Percentiles rank a stretch among this genome's conserved stretches.
Evolutionary conservation across 2,113 vertebrate species (phyloP).

Genomic region (Lepidiolamprologus cunningtoni): DNA sequence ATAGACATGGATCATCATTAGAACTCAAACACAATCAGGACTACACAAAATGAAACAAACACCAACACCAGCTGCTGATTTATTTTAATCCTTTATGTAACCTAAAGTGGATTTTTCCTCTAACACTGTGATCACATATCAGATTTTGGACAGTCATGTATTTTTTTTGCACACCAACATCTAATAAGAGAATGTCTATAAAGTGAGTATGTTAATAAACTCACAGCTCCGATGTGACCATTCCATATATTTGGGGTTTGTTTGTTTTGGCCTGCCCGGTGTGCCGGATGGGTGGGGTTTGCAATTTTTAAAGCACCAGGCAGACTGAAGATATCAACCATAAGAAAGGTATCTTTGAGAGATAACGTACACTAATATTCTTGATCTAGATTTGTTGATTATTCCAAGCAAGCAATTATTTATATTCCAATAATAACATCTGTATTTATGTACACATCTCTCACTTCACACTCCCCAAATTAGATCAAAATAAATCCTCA

Average conservation of each 20-base stretch:
- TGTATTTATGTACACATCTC: conserved; percentile 55
- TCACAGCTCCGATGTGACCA: background rate
- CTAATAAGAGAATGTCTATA: background rate
- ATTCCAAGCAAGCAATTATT: conserved; percentile 48
- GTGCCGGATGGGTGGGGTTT: background rate
- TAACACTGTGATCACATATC: background rate
- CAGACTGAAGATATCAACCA: background rate
- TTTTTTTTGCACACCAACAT: background rate
- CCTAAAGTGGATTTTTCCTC: conserved; percentile 2
- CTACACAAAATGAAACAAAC: background rate
- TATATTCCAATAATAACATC: conserved; percentile 55
- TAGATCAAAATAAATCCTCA: conserved; percentile 4
- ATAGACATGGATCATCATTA: background rate
- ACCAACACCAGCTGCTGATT: background rate
- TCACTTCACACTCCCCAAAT: background rate
- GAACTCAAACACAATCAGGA: background rate
- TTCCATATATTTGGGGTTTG: background rate
- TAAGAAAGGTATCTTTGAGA: background rate
- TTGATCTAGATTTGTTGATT: background rate
- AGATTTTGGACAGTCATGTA: background rate
- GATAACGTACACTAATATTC: background rate
- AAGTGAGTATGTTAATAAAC: background rate
- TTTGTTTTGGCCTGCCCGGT: background rate
- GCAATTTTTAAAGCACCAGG: background rate
- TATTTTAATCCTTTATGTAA: background rate